Conservation (phyloP, 2,888 invertebrate genomes). For the Drosophila recens region DNA sequence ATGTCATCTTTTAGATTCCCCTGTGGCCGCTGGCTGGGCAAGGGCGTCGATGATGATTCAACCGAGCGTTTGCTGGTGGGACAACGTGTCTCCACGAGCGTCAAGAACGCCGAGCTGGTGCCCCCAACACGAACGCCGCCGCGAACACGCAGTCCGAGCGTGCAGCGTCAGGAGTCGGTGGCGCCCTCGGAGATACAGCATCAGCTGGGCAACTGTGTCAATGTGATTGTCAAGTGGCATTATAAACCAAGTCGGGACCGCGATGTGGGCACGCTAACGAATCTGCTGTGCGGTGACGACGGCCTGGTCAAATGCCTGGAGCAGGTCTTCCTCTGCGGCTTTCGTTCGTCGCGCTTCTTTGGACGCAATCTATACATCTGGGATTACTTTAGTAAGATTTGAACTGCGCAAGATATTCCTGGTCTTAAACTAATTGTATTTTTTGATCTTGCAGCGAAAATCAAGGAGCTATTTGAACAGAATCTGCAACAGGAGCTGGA, state of each 20-base stretch:
- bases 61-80: conserved; percentile 98
- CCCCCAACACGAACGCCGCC: conserved; percentile 89
- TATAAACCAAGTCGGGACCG: conserved; percentile 94
- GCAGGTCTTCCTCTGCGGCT: conserved; percentile 97
- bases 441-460: conserved; percentile 76
- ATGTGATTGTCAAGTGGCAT: conserved; percentile 98
- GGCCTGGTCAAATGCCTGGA: conserved; percentile 97
- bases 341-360: conserved; percentile 96
- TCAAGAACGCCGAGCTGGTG: conserved; percentile 88
- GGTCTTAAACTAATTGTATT: neutral
- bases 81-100: conserved; percentile 89
- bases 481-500: conserved; percentile 85
- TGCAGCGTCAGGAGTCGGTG: conserved; percentile 87
- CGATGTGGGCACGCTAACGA: conserved; percentile 93
- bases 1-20: conserved; percentile 90
- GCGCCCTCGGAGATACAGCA: conserved; percentile 87
- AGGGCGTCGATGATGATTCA: conserved; percentile 98
- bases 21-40: conserved; percentile 98
- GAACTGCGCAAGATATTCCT: neutral
- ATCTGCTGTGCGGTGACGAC: conserved; percentile 96
- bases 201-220: conserved; percentile 94
- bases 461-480: conserved; percentile 92
- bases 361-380: conserved; percentile 98
- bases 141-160: conserved; percentile 89
- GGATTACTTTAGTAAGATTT: conserved; percentile 96